phyloP scores from a whole-genome alignment of 2,113 vertebrate species.

The Sceloporus undulatus region DNA sequence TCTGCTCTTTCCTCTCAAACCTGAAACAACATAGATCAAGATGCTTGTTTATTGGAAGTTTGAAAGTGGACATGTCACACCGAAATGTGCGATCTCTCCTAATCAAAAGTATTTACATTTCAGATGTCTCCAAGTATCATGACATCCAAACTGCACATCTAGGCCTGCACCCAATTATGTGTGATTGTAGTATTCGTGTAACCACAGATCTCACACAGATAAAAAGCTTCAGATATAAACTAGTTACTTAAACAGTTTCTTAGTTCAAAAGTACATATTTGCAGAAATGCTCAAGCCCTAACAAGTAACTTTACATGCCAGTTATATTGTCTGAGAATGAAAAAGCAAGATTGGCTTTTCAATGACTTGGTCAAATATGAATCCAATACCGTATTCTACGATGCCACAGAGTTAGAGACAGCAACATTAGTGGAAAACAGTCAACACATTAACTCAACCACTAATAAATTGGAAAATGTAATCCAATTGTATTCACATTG shows the following conservation, averaged over 20 bases:
- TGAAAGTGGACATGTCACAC: conserved; percentile 24
- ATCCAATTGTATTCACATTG: no score
- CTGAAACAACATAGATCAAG: background rate
- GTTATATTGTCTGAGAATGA: conserved; percentile 16
- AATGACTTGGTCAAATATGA: background rate
- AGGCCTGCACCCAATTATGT: background rate
- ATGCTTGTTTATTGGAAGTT: conserved; percentile 32
- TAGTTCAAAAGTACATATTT: background rate
- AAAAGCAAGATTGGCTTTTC: conserved; percentile 38
- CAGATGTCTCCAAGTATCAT: no score
- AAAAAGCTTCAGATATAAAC: background rate
- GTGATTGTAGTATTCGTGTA: background rate
- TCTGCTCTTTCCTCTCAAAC: conserved; percentile 29
- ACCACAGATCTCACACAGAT: background rate
- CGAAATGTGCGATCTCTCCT: conserved; percentile 37
- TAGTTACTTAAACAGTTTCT: background rate
- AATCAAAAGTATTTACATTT: conserved; percentile 29
- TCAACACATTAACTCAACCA: no score
- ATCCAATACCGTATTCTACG: background rate
- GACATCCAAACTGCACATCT: background rate
- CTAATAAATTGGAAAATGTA: no score
- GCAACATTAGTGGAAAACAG: no score
- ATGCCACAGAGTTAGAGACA: no score
- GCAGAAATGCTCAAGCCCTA: conserved; percentile 26
- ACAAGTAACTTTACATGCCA: conserved; percentile 26